A percentile compares a stretch with the other conserved stretches of the same genome.
Evolutionary conservation across 53 echinoderm and acorn worm species (phyloP).

Genomic region (Apostichopus leukothele): DNA sequence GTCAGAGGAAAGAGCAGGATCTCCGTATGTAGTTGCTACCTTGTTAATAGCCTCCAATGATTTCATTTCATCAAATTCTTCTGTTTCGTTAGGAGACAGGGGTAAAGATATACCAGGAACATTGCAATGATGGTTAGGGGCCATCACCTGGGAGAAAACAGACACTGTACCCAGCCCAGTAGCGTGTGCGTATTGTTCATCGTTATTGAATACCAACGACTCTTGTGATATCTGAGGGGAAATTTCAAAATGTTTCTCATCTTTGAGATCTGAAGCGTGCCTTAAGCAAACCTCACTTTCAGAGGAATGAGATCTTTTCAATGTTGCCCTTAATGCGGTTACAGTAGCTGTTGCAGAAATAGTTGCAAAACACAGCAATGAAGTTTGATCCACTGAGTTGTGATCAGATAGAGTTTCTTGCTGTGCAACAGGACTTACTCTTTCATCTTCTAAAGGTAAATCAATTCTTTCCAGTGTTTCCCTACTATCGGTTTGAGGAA

Average conservation of each 20-base stretch:
- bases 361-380: constrained; percentile 32
- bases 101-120: constrained; percentile 1
- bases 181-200: not conserved
- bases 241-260: constrained; percentile 49
- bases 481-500: not conserved
- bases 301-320: constrained; percentile 14
- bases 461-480: not conserved
- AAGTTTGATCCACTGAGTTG: constrained; percentile 10
- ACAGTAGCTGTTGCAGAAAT: constrained; percentile 12
- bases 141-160: not conserved
- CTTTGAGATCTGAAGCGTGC: not conserved
- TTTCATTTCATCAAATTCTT: constrained; percentile 49
- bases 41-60: constrained; percentile 43
- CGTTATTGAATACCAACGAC: not conserved
- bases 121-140: not conserved
- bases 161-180: not conserved
- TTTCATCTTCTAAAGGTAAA: not conserved
- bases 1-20: constrained; percentile 38
- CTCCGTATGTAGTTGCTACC: not conserved
- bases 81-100: constrained; percentile 43
- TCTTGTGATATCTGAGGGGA: constrained; percentile 39
- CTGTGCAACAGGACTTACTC: constrained; percentile 16
- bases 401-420: constrained; percentile 35
- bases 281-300: not conserved
- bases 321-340: not conserved